Conservation (phyloP, 2,113 vertebrate genomes). For the Sapayoa aenigma region DNA sequence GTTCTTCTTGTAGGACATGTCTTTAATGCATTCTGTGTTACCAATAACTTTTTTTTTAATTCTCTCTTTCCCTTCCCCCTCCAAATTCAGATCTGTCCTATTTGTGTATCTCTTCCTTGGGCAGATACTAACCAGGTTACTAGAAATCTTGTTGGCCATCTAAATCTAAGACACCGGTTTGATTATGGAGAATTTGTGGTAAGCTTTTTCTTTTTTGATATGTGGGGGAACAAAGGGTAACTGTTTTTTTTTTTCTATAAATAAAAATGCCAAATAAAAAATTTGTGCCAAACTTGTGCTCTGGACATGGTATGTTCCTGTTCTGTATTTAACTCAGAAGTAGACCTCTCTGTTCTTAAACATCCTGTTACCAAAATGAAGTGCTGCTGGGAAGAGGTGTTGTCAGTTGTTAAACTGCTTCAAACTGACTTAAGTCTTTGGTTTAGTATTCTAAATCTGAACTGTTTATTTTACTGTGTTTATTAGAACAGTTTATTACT, state of each 20-base stretch:
- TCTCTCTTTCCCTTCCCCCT: constrained; percentile 1
- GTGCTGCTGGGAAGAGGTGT: background rate
- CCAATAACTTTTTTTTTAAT: background rate
- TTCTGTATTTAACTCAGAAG: background rate
- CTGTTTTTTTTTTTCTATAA: background rate
- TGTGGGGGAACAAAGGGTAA: constrained; percentile 9
- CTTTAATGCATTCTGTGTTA: background rate
- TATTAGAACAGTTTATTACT: background rate
- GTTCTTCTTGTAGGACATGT: background rate
- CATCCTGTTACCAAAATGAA: background rate
- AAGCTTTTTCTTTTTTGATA: constrained; percentile 54
- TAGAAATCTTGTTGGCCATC: constrained; percentile 82
- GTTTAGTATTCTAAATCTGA: background rate
- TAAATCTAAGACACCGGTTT: constrained; percentile 84
- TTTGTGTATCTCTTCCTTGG: constrained; percentile 83
- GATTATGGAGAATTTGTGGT: constrained; percentile 83
- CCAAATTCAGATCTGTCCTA: constrained; percentile 81
- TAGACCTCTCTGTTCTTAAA: background rate
- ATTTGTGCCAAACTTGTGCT: background rate
- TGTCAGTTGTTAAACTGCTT: background rate
- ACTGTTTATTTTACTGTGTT: background rate
- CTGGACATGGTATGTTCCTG: background rate
- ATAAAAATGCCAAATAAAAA: background rate
- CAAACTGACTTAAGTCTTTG: background rate
- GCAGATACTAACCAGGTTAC: constrained; percentile 81